Evolutionary conservation across 92 coral and sea anemone genomes (phyloP), one percentile per base, ranked within the genome.

Genomic region (Pocillopora grandis): DNA sequence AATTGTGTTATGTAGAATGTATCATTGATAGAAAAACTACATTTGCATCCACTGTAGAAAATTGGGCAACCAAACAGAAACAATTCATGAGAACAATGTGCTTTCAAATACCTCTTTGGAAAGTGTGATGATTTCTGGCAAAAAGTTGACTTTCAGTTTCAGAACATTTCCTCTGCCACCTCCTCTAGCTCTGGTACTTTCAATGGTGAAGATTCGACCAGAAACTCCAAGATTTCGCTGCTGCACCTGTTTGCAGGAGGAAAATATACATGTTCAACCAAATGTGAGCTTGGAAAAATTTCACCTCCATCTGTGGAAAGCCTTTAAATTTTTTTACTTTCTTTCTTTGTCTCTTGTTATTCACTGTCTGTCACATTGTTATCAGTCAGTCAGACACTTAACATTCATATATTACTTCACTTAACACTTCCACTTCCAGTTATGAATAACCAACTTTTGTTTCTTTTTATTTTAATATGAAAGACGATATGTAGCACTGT

Each of bases 41-140:
- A 42, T 42, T 7, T 7, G 8, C 52, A 42, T 42, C 52, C 52
- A 42, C 52, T 42, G 8, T 0, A 42, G 52, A 42, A 42, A 42
- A 42, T 42, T 7, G 8, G 8, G 52, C 52, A 42, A 42, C 4
- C 52, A 42, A 1, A 42, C 8, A 42, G 5, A 42, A 42, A 3
- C 8, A 3, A 3, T 42, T 42, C 8, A 3, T 42, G 8, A 42
- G 52, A 42, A 42, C 8, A 42, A 42, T 37, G 27, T 13, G 2
- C 0, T 4, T 42, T 35, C 0, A 2, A 71, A 71, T 71, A 97
- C 99, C 93, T 97, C 99, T 76, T 97, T 97, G 1, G 99, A 92
- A 49, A 97, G 93, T 12, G 99, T 97, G 73, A 97, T 97, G 72
- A 97, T 97, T 87, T 97, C 99, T 12, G 99, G 99, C 62, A 97